Evolutionary conservation across 1,140 invertebrate species (phyloP).

Genomic region (Platyura marginata): DNA sequence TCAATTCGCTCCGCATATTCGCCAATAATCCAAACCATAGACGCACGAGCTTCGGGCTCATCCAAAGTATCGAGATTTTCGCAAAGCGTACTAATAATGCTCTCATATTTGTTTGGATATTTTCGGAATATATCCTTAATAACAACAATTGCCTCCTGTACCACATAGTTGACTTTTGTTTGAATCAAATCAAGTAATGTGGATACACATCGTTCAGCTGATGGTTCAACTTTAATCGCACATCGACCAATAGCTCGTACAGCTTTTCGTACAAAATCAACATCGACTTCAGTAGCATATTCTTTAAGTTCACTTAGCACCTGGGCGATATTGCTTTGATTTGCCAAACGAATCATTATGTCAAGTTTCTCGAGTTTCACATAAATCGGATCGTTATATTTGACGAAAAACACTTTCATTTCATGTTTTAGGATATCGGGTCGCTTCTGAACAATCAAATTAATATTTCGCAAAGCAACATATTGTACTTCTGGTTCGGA

Average conservation of each 20-base stretch:
- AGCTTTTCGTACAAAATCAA: constrained; percentile 99
- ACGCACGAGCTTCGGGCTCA: constrained; percentile 96
- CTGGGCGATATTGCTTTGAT: constrained; percentile 95
- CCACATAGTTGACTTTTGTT: constrained; percentile 99
- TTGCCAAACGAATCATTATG: constrained; percentile 98
- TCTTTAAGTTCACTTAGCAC: constrained; percentile 98
- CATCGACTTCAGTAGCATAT: constrained; percentile 98
- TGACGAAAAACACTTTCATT: constrained; percentile 99
- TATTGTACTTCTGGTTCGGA: constrained; percentile 99
- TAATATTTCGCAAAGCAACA: constrained; percentile 95
- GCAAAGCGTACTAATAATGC: constrained; percentile 97
- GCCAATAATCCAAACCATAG: constrained; percentile 99
- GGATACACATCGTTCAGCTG: constrained; percentile 94
- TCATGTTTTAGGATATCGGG: constrained; percentile 99
- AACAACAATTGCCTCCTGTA: constrained; percentile 99
- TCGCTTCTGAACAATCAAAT: constrained; percentile 97
- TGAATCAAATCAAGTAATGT: constrained; percentile 98
- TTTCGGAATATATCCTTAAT: constrained; percentile 99
- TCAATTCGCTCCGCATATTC: constrained; percentile 99
- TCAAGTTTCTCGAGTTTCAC: constrained; percentile 98
- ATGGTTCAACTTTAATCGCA: constrained; percentile 98
- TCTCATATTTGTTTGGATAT: constrained; percentile 99
- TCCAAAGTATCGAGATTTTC: constrained; percentile 98
- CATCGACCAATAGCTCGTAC: constrained; percentile 96
- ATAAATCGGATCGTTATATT: constrained; percentile 99